Evolutionary conservation across 2,888 invertebrate species (phyloP).

Genomic region (Podabrus alpinus): DNA sequence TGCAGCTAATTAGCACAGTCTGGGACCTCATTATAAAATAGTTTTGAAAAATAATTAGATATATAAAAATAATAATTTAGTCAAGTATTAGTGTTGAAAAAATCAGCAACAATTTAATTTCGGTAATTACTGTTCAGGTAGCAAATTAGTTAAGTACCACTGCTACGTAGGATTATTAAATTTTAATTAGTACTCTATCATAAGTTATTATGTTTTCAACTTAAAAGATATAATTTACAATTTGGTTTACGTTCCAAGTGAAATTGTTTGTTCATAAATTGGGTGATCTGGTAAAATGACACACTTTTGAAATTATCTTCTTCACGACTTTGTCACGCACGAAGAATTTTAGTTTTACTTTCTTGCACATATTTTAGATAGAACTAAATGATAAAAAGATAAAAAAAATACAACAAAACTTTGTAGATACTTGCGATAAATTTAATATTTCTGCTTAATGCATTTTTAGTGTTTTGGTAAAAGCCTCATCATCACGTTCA

Average conservation of each 20-base stretch:
- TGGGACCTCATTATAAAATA: background rate
- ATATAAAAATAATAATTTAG: background rate
- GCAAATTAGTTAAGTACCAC: background rate
- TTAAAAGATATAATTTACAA: background rate
- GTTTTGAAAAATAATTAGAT: background rate
- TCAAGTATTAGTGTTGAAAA: background rate
- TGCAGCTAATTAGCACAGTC: background rate
- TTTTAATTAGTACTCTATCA: background rate
- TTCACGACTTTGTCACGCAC: slow-evolving; percentile 7
- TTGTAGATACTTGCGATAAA: background rate
- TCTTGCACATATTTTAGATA: background rate
- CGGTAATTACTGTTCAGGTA: background rate
- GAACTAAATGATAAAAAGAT: background rate
- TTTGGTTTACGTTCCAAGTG: background rate
- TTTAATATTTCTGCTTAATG: background rate
- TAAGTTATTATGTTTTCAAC: background rate
- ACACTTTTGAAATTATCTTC: background rate
- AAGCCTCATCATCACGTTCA: background rate
- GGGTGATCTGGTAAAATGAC: background rate
- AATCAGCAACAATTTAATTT: background rate
- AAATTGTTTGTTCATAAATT: slow-evolving; percentile 3
- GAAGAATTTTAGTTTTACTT: slow-evolving; percentile 16
- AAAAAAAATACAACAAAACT: background rate
- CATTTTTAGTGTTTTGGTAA: background rate
- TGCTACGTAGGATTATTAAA: background rate